These are phyloP conservation scores for Zosterops lateralis DNA, from an alignment of 2,113 vertebrate species.

Conservation along the genomic window DNA sequence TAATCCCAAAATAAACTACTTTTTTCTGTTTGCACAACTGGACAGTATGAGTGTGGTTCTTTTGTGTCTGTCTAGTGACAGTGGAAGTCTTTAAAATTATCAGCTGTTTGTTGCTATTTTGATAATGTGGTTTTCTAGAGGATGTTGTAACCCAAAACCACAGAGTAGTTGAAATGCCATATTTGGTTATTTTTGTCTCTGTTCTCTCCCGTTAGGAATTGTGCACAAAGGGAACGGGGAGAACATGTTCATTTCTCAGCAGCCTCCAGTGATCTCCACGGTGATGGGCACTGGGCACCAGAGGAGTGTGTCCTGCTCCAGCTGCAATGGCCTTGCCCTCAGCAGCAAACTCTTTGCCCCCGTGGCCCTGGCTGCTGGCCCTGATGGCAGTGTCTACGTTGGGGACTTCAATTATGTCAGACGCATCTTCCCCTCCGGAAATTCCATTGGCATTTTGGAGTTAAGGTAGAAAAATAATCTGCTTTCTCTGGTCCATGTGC, in stretches of 20 bases:
- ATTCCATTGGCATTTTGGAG: conserved; percentile 88
- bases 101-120: neutral
- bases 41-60: no score
- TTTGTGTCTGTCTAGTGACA: no score
- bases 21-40: no score
- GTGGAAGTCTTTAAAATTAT: neutral
- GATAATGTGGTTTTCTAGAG: neutral
- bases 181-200: neutral
- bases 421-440: conserved; percentile 89
- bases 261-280: conserved; percentile 89
- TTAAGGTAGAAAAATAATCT: conserved; percentile 81
- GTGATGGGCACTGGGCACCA: conserved; percentile 96
- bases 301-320: conserved; percentile 85
- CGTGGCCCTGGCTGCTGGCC: conserved; percentile 88
- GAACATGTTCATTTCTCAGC: conserved; percentile 96
- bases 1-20: no score
- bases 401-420: conserved; percentile 98
- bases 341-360: conserved; percentile 95
- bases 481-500: neutral
- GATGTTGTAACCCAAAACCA: neutral
- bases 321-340: conserved; percentile 85
- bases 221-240: conserved; percentile 98
- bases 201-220: conserved; percentile 78
- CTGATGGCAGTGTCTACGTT: conserved; percentile 91
- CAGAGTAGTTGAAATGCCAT: neutral